Evolutionary conservation across 2,888 invertebrate species (phyloP).

Genomic region (Cyaniris semiargus): DNA sequence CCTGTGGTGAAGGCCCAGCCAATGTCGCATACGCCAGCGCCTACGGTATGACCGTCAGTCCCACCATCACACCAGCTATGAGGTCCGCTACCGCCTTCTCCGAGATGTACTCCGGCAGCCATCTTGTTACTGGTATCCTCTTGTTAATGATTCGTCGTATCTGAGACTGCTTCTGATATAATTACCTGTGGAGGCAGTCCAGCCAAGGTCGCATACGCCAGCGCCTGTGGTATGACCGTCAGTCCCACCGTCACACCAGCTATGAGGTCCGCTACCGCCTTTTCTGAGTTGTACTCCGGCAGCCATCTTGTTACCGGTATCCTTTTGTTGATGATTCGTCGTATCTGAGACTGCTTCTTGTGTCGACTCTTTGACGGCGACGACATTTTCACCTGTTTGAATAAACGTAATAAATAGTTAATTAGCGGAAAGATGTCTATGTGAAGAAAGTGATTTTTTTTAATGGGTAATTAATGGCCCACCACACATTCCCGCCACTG

Average conservation of each 20-base stretch:
- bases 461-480: no score
- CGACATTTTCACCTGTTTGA: conserved; percentile 53
- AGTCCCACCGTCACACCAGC: conserved; percentile 96
- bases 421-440: no score
- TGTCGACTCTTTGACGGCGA: conserved; percentile 70
- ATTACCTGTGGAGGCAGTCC: conserved; percentile 90
- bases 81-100: conserved; percentile 90
- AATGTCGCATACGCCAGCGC: conserved; percentile 95
- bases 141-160: conserved; percentile 65
- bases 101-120: conserved; percentile 88
- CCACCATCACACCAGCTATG: conserved; percentile 96
- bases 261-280: conserved; percentile 90
- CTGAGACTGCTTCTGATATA: conserved; percentile 57
- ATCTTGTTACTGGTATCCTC: conserved; percentile 84
- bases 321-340: conserved; percentile 69
- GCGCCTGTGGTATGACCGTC: conserved; percentile 95
- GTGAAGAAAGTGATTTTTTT: no score
- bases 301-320: conserved; percentile 87
- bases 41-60: conserved; percentile 95
- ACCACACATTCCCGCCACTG: no score
- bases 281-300: conserved; percentile 86
- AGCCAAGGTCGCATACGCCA: conserved; percentile 95
- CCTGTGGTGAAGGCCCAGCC: conserved; percentile 92
- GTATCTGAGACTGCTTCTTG: conserved; percentile 65
- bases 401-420: neutral